phyloP scores from a whole-genome alignment of 1,140 invertebrate genomes.

The Scaptomyza montana region DNA sequence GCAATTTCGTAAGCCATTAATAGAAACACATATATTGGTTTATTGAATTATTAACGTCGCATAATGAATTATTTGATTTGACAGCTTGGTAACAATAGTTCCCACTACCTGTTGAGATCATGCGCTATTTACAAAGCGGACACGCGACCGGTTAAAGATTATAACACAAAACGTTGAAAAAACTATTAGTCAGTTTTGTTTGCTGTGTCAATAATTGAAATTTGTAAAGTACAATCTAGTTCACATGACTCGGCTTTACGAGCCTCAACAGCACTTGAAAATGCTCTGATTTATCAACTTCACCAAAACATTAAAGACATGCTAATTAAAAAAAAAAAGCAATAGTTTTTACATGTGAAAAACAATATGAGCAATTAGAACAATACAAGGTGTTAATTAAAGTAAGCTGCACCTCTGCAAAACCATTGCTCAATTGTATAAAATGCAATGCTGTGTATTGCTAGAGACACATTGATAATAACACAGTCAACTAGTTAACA shows the following conservation, averaged over 20 bases:
- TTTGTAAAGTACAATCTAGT: conserved; percentile 24
- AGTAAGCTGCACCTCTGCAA: conserved; percentile 24
- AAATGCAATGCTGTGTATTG: conserved; percentile 34
- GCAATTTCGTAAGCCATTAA: not conserved
- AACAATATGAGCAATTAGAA: conserved; percentile 68
- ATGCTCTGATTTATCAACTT: conserved; percentile 43
- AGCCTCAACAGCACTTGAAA: conserved; percentile 38
- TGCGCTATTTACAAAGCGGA: conserved; percentile 52
- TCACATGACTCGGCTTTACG: conserved; percentile 60
- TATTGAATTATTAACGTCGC: not conserved
- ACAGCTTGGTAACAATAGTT: conserved; percentile 4
- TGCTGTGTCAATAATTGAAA: conserved; percentile 35
- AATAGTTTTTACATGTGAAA: conserved; percentile 47
- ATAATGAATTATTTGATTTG: conserved; percentile 21
- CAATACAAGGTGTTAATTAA: conserved; percentile 61
- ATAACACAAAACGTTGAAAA: conserved; percentile 2
- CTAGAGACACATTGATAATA: conserved; percentile 42
- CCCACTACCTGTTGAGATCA: conserved; percentile 50
- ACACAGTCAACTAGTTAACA: conserved; percentile 26
- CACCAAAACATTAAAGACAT: conserved; percentile 20
- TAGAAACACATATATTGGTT: not conserved
- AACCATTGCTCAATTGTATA: conserved; percentile 59
- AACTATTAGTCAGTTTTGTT: conserved; percentile 56
- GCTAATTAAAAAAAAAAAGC: conserved; percentile 58
- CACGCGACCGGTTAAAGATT: conserved; percentile 60